Conservation (phyloP, 2,797 vertebrate species). For the Ctenopoma kingsleyae region DNA sequence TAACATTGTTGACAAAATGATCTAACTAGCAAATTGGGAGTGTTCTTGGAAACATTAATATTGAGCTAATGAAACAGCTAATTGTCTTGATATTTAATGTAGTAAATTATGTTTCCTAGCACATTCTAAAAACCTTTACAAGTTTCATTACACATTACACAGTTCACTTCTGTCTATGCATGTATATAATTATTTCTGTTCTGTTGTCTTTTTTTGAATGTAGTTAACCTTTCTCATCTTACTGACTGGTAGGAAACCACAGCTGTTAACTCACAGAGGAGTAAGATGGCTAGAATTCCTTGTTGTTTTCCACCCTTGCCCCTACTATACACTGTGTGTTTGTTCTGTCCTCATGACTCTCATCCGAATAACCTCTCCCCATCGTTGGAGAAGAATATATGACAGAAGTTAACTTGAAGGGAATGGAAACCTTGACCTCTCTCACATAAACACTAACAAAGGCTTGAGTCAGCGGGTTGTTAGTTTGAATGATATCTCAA, state of each 20-base stretch:
- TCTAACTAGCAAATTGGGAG: not conserved
- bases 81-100: not conserved
- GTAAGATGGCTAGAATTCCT: constrained; percentile 6
- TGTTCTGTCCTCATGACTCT: constrained; percentile 55
- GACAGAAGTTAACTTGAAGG: constrained; percentile 71
- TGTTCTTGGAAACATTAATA: not conserved
- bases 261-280: constrained; percentile 36
- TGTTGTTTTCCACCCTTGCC: constrained; percentile 29
- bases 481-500: constrained; percentile 87
- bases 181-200: constrained; percentile 5
- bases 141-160: not conserved
- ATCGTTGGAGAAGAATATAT: constrained; percentile 63
- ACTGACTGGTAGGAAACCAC: not conserved
- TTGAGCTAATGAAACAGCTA: not conserved
- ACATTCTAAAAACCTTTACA: not conserved
- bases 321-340: constrained; percentile 37
- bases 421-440: constrained; percentile 83
- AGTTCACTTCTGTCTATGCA: constrained; percentile 11
- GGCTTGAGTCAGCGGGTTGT: constrained; percentile 80
- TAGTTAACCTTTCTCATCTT: constrained; percentile 18
- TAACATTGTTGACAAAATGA: constrained; percentile 17
- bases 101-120: constrained; percentile 2
- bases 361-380: constrained; percentile 58
- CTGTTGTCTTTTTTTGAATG: not conserved
- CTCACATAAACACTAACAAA: constrained; percentile 78